phyloP scores from a whole-genome alignment of 2,113 vertebrate species.

The Centropus bengalensis region DNA sequence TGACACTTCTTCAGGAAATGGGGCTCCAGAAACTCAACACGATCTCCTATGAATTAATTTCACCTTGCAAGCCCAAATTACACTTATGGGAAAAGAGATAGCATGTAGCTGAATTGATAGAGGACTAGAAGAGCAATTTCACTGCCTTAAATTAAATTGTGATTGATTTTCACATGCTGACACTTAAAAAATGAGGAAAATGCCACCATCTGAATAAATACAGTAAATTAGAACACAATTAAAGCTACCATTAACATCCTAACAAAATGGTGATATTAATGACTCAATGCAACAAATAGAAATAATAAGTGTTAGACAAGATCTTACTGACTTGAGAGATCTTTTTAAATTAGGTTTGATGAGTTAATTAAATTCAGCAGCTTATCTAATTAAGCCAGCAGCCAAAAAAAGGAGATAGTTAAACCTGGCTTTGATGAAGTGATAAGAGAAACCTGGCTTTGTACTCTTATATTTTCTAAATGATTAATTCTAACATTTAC shows the following conservation, averaged over 20 bases:
- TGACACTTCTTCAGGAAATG: not conserved
- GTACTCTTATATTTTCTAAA: not conserved
- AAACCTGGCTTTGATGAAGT: conserved; percentile 42
- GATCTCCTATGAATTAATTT: not conserved
- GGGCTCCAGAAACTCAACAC: not conserved
- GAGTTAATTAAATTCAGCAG: conserved; percentile 62
- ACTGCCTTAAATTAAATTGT: not conserved
- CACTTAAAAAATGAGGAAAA: not conserved
- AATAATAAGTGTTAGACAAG: conserved; percentile 14
- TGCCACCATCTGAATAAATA: not conserved
- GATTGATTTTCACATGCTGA: not conserved
- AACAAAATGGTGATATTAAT: conserved; percentile 8
- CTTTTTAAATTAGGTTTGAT: conserved; percentile 58
- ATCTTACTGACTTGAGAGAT: conserved; percentile 17
- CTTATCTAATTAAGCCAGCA: conserved; percentile 55
- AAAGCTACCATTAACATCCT: not conserved
- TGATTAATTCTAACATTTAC: conserved; percentile 1
- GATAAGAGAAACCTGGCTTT: not conserved
- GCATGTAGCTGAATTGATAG: not conserved
- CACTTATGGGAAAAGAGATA: not conserved
- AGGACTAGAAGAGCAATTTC: not conserved
- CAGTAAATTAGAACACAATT: conserved; percentile 14
- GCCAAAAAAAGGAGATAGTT: not conserved
- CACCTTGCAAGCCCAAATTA: not conserved
- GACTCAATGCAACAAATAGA: not conserved